phyloP scores from a whole-genome alignment of 2,888 invertebrate genomes.

The Halictus quadricinctus region DNA sequence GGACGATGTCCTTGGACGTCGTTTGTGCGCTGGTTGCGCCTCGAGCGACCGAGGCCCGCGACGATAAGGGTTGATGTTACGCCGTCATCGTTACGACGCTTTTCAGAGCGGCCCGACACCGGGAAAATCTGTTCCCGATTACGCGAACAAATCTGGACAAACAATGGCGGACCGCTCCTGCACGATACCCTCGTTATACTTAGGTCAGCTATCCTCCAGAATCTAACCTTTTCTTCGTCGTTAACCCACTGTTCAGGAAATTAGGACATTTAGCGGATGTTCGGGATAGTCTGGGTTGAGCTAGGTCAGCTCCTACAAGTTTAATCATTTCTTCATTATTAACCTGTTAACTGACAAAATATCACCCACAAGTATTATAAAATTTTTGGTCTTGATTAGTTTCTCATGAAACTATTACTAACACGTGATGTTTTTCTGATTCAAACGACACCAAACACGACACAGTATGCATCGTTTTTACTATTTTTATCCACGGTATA shows the following conservation, averaged over 20 bases:
- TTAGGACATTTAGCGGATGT: not conserved
- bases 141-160: constrained; percentile 16
- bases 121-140: constrained; percentile 24
- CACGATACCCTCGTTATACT: not conserved
- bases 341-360: too few relatives aligned
- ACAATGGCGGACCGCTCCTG: not conserved
- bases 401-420: too few relatives aligned
- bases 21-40: not conserved
- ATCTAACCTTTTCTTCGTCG: not conserved
- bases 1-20: constrained; percentile 47
- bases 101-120: constrained; percentile 27
- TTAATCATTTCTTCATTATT: too few relatives aligned
- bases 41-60: constrained; percentile 11
- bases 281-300: not conserved
- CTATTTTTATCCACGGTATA: too few relatives aligned
- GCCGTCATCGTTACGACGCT: constrained; percentile 29
- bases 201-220: not conserved
- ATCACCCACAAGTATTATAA: too few relatives aligned
- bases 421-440: too few relatives aligned
- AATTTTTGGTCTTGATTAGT: too few relatives aligned
- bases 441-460: too few relatives aligned
- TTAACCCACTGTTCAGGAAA: not conserved
- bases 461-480: too few relatives aligned
- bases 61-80: constrained; percentile 54
- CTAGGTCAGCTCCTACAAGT: too few relatives aligned